Percentiles rank a stretch among this genome's conserved stretches.
Evolutionary conservation across 64 coral and sea anemone genomes (phyloP).

Genomic region (Actinia equina): DNA sequence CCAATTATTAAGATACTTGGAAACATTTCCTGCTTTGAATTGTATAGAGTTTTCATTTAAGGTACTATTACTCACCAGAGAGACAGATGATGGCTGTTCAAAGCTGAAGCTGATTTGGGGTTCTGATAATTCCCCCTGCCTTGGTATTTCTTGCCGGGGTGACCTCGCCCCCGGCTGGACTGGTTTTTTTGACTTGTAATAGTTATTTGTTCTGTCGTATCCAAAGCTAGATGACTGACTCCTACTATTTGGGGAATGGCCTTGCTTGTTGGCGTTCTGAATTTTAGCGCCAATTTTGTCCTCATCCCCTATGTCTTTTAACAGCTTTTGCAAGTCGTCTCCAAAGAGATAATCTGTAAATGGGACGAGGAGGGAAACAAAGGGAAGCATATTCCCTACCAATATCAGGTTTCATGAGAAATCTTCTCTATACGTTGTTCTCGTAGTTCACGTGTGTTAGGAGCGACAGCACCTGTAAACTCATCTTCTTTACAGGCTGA

Average conservation of each 20-base stretch:
- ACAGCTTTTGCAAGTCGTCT: conserved; percentile 45
- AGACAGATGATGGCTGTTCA: too few species aligned
- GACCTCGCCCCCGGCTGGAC: neutral
- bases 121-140: conserved; percentile 12
- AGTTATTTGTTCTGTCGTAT: conserved; percentile 2
- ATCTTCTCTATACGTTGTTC: conserved; percentile 25
- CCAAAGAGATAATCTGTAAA: conserved; percentile 69
- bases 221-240: conserved; percentile 2
- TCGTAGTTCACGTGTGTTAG: conserved; percentile 52
- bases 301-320: conserved; percentile 44
- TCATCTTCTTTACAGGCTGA: neutral
- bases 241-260: neutral
- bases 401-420: conserved; percentile 48
- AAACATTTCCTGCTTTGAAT: neutral
- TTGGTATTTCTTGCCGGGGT: conserved; percentile 28
- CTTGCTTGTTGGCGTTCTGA: neutral
- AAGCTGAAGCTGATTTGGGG: too few species aligned
- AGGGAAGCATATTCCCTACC: conserved; percentile 31
- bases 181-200: conserved; percentile 21
- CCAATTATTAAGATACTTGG: conserved; percentile 4
- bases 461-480: conserved; percentile 34
- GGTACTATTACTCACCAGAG: neutral
- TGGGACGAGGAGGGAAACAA: conserved; percentile 29
- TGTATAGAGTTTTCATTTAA: neutral
- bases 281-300: conserved; percentile 54